Conservation (phyloP, 2,797 vertebrate species). For the Sebastes flavidus region DNA sequence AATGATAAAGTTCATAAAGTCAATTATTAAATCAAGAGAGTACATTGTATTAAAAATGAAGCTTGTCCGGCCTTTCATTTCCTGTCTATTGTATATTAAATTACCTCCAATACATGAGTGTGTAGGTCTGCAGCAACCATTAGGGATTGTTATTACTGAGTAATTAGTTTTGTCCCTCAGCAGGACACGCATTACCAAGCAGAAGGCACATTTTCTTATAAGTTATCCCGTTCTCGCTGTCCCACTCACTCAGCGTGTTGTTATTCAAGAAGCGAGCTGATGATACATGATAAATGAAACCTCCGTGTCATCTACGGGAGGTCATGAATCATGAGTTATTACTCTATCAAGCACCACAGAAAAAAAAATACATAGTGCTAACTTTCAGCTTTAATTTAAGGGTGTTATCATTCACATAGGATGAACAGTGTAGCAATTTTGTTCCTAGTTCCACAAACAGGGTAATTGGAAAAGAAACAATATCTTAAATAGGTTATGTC, state of each 20-base stretch:
- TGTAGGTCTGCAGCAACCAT: slow-evolving; percentile 27
- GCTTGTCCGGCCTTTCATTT: slow-evolving; percentile 51
- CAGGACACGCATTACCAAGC: slow-evolving; percentile 62
- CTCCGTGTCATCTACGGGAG: slow-evolving; percentile 7
- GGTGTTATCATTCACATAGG: not conserved
- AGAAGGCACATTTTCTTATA: slow-evolving; percentile 51
- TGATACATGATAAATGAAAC: slow-evolving; percentile 34
- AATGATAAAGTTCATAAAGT: slow-evolving; percentile 33
- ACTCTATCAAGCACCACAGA: not conserved
- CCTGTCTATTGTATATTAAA: slow-evolving; percentile 44
- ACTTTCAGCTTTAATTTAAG: not conserved
- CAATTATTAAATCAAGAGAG: slow-evolving; percentile 34
- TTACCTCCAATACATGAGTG: slow-evolving; percentile 20
- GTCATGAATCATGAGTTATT: slow-evolving; percentile 6
- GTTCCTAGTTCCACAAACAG: not conserved
- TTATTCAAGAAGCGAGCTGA: slow-evolving; percentile 29
- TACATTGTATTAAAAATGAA: slow-evolving; percentile 17
- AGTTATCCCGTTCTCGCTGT: slow-evolving; percentile 10
- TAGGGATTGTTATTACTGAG: slow-evolving; percentile 56
- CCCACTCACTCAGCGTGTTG: slow-evolving; percentile 49
- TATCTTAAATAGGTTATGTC: not conserved
- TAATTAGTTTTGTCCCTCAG: slow-evolving; percentile 66
- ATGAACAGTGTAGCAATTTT: not conserved
- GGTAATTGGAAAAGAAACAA: not conserved
- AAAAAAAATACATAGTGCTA: not conserved